Percentiles rank a stretch among this genome's conserved stretches.
These are phyloP conservation scores for Adelognathus sp. DNA, from an alignment of 2,888 invertebrate species.

Conservation along the genomic window DNA sequence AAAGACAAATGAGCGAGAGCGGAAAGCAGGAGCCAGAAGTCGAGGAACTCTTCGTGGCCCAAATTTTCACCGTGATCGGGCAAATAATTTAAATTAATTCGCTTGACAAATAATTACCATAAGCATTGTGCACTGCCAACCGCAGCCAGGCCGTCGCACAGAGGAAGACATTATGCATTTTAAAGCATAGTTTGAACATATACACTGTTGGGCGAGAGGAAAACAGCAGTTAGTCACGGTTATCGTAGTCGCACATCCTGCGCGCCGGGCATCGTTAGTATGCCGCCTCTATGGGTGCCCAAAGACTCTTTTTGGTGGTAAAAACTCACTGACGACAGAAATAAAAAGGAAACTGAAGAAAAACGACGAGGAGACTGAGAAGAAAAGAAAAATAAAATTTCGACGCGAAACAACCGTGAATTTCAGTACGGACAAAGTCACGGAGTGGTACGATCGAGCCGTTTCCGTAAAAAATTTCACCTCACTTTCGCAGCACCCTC, in stretches of 20 bases:
- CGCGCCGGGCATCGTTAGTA: conserved; percentile 25
- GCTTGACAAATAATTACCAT: conserved; percentile 50
- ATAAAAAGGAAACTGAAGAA: background rate
- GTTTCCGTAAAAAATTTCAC: background rate
- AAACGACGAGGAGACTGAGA: background rate
- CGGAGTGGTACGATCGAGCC: background rate
- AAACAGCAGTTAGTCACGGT: conserved; percentile 43
- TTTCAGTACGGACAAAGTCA: background rate
- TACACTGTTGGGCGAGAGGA: conserved; percentile 27
- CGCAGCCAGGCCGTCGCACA: background rate
- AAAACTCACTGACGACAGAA: conserved; percentile 17
- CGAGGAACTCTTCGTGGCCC: background rate
- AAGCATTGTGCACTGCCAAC: conserved; percentile 23
- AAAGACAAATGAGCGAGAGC: background rate
- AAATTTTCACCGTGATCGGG: conserved; percentile 14
- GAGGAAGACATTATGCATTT: conserved; percentile 8
- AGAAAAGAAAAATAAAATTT: background rate
- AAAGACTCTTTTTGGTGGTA: conserved; percentile 17
- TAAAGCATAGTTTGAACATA: background rate
- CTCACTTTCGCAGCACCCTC: background rate
- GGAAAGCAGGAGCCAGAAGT: background rate
- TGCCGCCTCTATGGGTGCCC: background rate
- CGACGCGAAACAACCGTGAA: background rate
- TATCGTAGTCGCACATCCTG: conserved; percentile 37
- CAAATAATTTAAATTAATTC: conserved; percentile 36